phyloP scores from a whole-genome alignment of 2,113 vertebrate species.

The Lipophrys pholis region DNA sequence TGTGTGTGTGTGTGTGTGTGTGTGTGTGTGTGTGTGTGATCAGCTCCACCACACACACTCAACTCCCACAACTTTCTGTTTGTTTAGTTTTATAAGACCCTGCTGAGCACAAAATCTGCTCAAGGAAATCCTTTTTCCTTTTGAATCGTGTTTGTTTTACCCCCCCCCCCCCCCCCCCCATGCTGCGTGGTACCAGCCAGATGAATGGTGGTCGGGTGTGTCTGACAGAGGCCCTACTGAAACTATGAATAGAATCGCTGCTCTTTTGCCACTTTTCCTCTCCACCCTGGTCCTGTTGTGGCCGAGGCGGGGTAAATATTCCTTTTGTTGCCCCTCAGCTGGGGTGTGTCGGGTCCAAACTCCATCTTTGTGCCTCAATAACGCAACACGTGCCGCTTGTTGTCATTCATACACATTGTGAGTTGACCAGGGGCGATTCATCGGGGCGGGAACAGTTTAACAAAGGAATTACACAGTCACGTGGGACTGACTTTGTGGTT shows the following conservation, averaged over 20 bases:
- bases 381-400: conserved; percentile 3
- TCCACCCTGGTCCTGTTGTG: conserved; percentile 59
- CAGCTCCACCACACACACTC: neutral
- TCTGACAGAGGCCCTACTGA: conserved; percentile 31
- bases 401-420: neutral
- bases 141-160: conserved; percentile 27
- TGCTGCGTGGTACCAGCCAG: neutral
- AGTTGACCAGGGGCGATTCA: neutral
- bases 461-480: too few species aligned
- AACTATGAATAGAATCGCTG: conserved; percentile 61
- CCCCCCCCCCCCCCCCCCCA: neutral
- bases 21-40: neutral
- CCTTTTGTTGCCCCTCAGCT: conserved; percentile 39
- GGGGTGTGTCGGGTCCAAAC: conserved; percentile 17
- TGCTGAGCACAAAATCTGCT: conserved; percentile 29
- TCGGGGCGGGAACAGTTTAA: neutral
- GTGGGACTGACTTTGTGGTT: too few species aligned
- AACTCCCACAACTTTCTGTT: conserved; percentile 37
- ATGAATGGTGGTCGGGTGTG: conserved; percentile 15
- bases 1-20: too few species aligned
- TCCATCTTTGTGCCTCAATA: conserved; percentile 20
- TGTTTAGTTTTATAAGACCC: conserved; percentile 32
- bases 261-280: conserved; percentile 58
- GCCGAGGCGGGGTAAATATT: conserved; percentile 46
- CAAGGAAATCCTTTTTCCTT: conserved; percentile 71